Conservation (phyloP, 2,113 vertebrate genomes). For the Meleagris gallopavo region DNA sequence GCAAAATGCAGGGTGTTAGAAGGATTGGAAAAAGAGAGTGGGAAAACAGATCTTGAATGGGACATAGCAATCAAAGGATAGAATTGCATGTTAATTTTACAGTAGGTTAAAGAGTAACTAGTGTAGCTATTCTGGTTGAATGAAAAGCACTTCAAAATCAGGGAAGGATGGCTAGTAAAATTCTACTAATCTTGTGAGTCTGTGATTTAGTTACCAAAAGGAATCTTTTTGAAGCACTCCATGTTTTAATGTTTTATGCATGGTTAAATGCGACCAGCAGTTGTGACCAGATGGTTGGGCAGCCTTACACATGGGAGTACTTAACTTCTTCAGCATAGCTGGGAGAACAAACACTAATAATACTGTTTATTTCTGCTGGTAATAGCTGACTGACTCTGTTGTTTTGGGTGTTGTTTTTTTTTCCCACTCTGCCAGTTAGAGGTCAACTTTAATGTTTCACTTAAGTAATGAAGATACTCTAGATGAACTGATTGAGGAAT, state of each 20-base stretch:
- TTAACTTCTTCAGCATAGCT: conserved; percentile 12
- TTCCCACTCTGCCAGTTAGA: neutral
- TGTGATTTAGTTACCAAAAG: conserved; percentile 1
- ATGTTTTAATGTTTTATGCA: neutral
- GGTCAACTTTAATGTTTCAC: neutral
- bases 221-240: neutral
- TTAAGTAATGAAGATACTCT: conserved; percentile 11
- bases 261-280: conserved; percentile 17
- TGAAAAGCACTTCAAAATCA: neutral
- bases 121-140: neutral
- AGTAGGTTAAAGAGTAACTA: neutral
- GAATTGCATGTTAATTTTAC: neutral
- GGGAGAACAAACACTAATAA: conserved; percentile 33
- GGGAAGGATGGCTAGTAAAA: neutral
- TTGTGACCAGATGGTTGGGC: conserved; percentile 37
- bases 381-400: neutral
- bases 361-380: conserved; percentile 28
- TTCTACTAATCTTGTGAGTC: neutral
- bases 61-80: neutral
- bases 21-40: neutral
- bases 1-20: neutral
- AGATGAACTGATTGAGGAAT: neutral
- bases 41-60: neutral
- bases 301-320: conserved; percentile 17
- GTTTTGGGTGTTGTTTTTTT: neutral